phyloP scores from a whole-genome alignment of 2,888 invertebrate species.

The Tethea ocularis region DNA sequence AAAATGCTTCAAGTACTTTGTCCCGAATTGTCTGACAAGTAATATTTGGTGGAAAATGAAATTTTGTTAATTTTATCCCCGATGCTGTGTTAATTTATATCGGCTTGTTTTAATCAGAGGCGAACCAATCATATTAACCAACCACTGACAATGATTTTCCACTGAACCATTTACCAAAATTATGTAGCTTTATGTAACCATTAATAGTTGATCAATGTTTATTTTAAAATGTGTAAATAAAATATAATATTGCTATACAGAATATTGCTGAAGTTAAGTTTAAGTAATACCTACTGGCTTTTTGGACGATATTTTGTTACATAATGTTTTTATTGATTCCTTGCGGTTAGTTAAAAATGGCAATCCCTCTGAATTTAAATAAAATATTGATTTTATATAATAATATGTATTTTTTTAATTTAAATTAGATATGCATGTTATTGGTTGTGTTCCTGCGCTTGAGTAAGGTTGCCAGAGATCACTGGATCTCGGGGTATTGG shows the following conservation, averaged over 20 bases:
- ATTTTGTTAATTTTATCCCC: background rate
- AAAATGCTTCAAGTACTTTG: slow-evolving; percentile 5
- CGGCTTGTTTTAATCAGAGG: slow-evolving; percentile 9
- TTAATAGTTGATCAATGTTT: slow-evolving; percentile 8
- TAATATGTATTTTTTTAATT: too few relatives aligned
- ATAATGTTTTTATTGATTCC: background rate
- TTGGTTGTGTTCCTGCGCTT: too few relatives aligned
- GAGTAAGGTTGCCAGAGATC: too few relatives aligned
- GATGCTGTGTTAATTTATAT: background rate
- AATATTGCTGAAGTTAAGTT: too few relatives aligned
- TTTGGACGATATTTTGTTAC: background rate
- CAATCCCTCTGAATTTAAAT: too few relatives aligned
- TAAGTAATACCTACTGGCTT: too few relatives aligned
- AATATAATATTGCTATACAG: background rate
- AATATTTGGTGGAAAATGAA: background rate
- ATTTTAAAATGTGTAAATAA: background rate
- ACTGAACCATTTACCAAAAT: slow-evolving; percentile 15
- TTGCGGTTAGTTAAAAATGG: too few relatives aligned
- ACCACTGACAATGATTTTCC: slow-evolving; percentile 10
- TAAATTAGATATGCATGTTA: too few relatives aligned
- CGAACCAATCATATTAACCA: slow-evolving; percentile 12
- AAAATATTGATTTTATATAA: too few relatives aligned
- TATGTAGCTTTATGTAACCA: slow-evolving; percentile 17
- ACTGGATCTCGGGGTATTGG: too few relatives aligned
- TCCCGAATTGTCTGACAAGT: slow-evolving; percentile 2